These are phyloP conservation scores for Philaethria dido DNA, from an alignment of 2,888 invertebrate genomes.

Conservation along the genomic window DNA sequence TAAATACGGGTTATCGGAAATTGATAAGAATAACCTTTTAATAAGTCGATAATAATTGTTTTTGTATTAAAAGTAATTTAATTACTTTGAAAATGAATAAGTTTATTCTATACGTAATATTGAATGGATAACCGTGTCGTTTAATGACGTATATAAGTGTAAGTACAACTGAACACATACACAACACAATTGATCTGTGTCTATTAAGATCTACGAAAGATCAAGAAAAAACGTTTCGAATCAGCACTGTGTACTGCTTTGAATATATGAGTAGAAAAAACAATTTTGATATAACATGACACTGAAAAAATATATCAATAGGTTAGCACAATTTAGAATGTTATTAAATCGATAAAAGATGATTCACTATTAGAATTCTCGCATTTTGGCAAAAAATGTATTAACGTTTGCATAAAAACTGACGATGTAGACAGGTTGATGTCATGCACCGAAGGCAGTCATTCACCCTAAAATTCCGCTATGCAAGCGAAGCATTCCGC, in stretches of 20 bases:
- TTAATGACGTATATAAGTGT: neutral
- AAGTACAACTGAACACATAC: too few species aligned
- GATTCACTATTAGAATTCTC: neutral
- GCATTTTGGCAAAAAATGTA: conserved; percentile 18
- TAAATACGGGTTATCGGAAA: conserved; percentile 6
- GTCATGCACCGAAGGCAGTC: conserved; percentile 49
- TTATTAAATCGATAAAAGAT: neutral
- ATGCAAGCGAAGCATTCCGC: conserved; percentile 47
- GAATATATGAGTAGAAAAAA: too few species aligned
- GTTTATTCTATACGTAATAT: too few species aligned
- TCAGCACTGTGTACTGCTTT: too few species aligned
- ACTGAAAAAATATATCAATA: neutral
- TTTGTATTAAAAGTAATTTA: neutral
- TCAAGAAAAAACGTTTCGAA: too few species aligned
- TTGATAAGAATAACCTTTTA: conserved; percentile 10
- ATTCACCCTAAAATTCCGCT: conserved; percentile 42
- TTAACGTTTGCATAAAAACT: conserved; percentile 24
- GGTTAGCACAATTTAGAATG: too few species aligned
- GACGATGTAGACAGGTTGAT: conserved; percentile 11
- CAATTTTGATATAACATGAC: neutral
- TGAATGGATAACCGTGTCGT: neutral
- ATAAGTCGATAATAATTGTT: neutral
- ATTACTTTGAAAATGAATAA: neutral
- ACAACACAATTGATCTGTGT: too few species aligned
- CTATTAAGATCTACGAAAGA: too few species aligned